Evolutionary conservation across 2,888 invertebrate species (phyloP), one percentile per base, ranked within the genome.

Genomic region (Neocrepidodera transversa): DNA sequence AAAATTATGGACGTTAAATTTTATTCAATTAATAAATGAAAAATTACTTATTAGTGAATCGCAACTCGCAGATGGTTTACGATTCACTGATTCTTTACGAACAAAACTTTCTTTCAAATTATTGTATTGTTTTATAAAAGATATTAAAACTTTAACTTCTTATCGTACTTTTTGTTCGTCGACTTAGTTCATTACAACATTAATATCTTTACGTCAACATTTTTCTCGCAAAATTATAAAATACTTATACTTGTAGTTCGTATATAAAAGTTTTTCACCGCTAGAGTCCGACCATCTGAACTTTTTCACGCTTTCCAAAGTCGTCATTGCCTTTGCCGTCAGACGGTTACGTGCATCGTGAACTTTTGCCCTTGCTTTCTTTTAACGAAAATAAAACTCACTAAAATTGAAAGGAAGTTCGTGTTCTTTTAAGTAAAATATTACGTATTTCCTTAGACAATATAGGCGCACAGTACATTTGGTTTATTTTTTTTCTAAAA

Each of bases 381-480:
- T n/a, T 45, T n/a, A 10, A 13, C n/a, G 28, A 45, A 10, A 45
- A 45, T 45, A 45, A 45, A 45, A 45, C 45, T 45, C 26, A 11
- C 45, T 45, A 45, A 45, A 45, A 23, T 26, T 45, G 45, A 45
- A 45, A 45, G 45, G 45, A 45, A 45, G 45, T 45, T 45, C 45
- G 45, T 45, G 45, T 45, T 45, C 26, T 45, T 11, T 45, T 45
- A 45, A 45, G 45, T 45, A 45, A 45, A 45, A 45, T 45, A 45
- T 45, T 45, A 45, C 45, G 14, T 28, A 45, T 32, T 13, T 13
- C 32, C 32, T 13, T 32, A 32, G 23, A 23, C 32, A 32, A 32
- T 32, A 32, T 32, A 32, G 32, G 11, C 13, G 11, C 32, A 13
- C 3, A 32, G 3, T 32, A 32, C 10, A 32, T 32, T 8, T 13